phyloP scores from a whole-genome alignment of 1,140 invertebrate genomes.

The Nymphalis io region DNA sequence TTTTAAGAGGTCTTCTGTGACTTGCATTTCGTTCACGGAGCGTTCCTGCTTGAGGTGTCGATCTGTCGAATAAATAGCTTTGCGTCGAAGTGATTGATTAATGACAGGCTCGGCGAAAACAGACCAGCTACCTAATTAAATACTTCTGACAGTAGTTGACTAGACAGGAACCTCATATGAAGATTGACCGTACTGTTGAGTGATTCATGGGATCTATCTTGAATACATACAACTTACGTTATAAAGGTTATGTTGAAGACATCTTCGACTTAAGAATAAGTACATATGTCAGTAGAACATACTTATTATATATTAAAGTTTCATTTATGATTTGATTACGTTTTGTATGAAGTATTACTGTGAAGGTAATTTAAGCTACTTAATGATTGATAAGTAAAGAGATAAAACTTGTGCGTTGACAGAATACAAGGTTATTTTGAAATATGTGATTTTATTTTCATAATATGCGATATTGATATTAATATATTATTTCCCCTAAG shows the following conservation, averaged over 20 bases:
- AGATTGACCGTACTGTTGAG: constrained; percentile 48
- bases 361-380: no score
- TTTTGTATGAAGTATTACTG: no score
- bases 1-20: constrained; percentile 80
- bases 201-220: constrained; percentile 42
- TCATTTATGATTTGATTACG: no score
- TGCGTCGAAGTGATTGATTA: constrained; percentile 77
- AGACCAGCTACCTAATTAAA: constrained; percentile 77
- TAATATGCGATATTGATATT: no score
- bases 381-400: no score
- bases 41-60: constrained; percentile 67
- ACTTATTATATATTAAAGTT: no score
- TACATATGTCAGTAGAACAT: no score
- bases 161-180: constrained; percentile 47
- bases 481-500: no score
- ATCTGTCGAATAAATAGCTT: constrained; percentile 76
- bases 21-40: constrained; percentile 71
- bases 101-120: constrained; percentile 76
- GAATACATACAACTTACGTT: neutral
- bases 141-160: constrained; percentile 51
- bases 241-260: neutral
- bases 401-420: no score
- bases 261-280: neutral
- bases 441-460: no score
- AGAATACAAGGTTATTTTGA: no score